Evolutionary conservation across 2,888 invertebrate species (phyloP).

Genomic region (Lasius platythorax): DNA sequence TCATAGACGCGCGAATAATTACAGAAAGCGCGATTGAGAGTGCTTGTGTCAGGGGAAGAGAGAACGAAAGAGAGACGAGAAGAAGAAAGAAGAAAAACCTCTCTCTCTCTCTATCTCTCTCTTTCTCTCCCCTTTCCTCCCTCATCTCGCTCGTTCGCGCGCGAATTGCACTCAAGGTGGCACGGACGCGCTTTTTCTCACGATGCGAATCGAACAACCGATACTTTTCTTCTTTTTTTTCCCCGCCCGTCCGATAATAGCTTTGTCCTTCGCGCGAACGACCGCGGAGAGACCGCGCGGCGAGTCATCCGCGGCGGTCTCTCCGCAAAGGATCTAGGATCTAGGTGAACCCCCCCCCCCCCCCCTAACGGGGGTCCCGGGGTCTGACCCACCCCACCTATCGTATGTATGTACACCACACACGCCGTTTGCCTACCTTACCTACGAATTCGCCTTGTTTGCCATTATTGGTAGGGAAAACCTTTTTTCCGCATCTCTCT

Average conservation of each 20-base stretch:
- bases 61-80: constrained; percentile 19
- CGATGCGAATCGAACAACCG: constrained; percentile 67
- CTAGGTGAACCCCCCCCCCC: constrained; percentile 55
- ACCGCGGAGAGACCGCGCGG: constrained; percentile 55
- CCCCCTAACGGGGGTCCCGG: constrained; percentile 50
- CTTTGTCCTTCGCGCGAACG: constrained; percentile 77
- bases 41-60: neutral
- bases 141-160: constrained; percentile 60
- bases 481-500: constrained; percentile 59
- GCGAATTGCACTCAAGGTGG: constrained; percentile 58
- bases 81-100: neutral
- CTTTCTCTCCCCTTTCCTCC: constrained; percentile 9
- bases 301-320: constrained; percentile 19
- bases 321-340: constrained; percentile 45
- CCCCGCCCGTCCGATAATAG: constrained; percentile 74
- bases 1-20: constrained; percentile 68
- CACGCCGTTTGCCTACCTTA: constrained; percentile 14
- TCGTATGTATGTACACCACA: neutral
- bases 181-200: constrained; percentile 75
- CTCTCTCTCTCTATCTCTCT: constrained; percentile 25
- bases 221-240: constrained; percentile 66
- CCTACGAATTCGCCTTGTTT: constrained; percentile 29
- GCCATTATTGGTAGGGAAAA: constrained; percentile 51
- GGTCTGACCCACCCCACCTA: constrained; percentile 30
- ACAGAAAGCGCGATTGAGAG: constrained; percentile 65